These are phyloP conservation scores for Vandiemenella viatica DNA, from an alignment of 2,888 invertebrate genomes.

Conservation along the genomic window DNA sequence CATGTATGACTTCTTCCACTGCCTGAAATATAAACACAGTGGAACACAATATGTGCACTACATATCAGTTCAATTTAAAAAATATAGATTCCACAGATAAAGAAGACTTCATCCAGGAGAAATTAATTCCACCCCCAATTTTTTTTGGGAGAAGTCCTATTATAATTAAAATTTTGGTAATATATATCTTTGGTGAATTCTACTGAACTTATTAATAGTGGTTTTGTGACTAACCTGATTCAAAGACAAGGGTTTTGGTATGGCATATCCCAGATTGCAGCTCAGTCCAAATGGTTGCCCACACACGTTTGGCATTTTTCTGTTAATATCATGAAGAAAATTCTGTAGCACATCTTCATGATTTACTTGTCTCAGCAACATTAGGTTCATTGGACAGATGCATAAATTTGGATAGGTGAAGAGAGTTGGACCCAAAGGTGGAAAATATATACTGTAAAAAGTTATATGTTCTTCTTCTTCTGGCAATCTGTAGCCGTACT, in stretches of 20 bases:
- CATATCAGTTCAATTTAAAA: too few relatives aligned
- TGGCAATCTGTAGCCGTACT: background rate
- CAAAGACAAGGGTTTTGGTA: background rate
- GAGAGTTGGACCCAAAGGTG: background rate
- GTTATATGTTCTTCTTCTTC: background rate
- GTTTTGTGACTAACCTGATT: background rate
- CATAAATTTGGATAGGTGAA: background rate
- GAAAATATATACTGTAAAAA: background rate
- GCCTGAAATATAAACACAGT: too few relatives aligned
- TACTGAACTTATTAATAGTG: too few relatives aligned
- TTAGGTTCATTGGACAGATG: background rate
- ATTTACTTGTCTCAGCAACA: background rate
- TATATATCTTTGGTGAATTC: too few relatives aligned
- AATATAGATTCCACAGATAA: too few relatives aligned
- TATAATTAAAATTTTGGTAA: too few relatives aligned
- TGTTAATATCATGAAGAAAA: background rate
- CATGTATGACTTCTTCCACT: too few relatives aligned
- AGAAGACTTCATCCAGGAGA: too few relatives aligned
- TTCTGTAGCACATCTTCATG: background rate
- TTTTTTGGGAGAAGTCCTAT: too few relatives aligned
- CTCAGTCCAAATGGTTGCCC: background rate
- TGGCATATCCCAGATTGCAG: background rate
- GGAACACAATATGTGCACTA: too few relatives aligned
- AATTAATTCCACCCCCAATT: too few relatives aligned
- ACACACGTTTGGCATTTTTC: background rate